Evolutionary conservation across 2,888 invertebrate genomes (phyloP).

Genomic region (Ichneumoninae sp.): DNA sequence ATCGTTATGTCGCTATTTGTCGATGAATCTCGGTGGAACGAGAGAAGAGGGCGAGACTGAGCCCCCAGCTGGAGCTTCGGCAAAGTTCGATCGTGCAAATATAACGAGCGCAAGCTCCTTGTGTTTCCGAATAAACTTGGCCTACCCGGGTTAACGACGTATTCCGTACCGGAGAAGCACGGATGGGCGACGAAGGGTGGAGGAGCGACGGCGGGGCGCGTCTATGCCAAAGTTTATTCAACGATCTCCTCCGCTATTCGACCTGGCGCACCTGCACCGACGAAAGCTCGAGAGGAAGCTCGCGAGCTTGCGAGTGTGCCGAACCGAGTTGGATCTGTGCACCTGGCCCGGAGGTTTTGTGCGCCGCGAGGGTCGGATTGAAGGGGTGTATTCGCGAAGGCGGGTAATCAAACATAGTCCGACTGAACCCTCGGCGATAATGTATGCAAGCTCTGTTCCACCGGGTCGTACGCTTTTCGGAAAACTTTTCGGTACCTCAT

Average conservation of each 20-base stretch:
- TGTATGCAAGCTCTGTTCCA: neutral
- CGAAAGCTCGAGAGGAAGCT: neutral
- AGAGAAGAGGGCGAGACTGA: neutral
- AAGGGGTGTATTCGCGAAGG: neutral
- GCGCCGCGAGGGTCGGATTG: neutral
- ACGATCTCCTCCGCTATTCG: constrained; percentile 28
- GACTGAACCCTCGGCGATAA: neutral
- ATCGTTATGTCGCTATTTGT: neutral
- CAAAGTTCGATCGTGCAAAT: constrained; percentile 32
- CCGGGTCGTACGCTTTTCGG: neutral
- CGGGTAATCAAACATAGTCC: neutral
- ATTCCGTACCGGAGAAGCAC: neutral
- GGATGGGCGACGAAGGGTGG: neutral
- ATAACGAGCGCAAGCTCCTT: constrained; percentile 18
- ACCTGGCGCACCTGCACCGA: constrained; percentile 24
- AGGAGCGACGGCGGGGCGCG: neutral
- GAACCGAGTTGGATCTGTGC: neutral
- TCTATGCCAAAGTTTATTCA: constrained; percentile 37
- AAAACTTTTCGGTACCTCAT: neutral
- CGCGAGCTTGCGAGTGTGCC: constrained; percentile 4
- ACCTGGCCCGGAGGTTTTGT: neutral
- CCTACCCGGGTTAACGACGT: constrained; percentile 33
- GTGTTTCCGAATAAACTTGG: constrained; percentile 27
- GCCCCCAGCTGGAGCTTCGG: neutral
- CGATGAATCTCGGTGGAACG: neutral